A percentile compares a stretch with the other conserved stretches of the same genome.
phyloP scores from a whole-genome alignment of 2,113 vertebrate genomes.

The Nestor notabilis region DNA sequence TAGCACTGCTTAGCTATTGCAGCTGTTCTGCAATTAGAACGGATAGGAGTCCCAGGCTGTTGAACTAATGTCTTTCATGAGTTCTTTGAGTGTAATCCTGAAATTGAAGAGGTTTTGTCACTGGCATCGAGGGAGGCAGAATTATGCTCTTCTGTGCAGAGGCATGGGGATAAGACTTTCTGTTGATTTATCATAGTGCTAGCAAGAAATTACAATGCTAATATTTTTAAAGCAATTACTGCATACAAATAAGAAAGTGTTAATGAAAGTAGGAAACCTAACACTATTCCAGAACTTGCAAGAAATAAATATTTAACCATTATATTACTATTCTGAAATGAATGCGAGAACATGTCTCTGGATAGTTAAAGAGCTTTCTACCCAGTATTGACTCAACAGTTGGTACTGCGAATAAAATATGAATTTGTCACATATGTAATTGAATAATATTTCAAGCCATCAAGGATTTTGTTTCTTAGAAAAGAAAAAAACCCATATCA shows the following conservation, averaged over 20 bases:
- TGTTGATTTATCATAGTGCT: conserved; percentile 16
- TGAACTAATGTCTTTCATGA: background rate
- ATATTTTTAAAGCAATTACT: conserved; percentile 63
- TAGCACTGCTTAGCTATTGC: background rate
- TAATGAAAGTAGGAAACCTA: conserved; percentile 60
- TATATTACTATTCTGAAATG: conserved; percentile 60
- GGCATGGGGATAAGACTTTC: background rate
- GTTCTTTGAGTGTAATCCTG: background rate
- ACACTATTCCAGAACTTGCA: conserved; percentile 44
- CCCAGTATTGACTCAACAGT: background rate
- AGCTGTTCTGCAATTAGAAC: background rate
- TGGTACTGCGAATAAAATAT: background rate
- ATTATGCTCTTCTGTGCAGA: background rate
- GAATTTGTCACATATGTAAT: background rate
- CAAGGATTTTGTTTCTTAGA: conserved; percentile 20
- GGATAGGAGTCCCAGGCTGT: background rate
- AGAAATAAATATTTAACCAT: conserved; percentile 73
- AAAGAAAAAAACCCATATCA: background rate
- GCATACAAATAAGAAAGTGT: conserved; percentile 53
- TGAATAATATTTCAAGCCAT: conserved; percentile 48
- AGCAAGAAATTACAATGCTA: conserved; percentile 34
- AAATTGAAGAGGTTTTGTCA: conserved; percentile 17
- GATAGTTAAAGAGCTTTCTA: conserved; percentile 35
- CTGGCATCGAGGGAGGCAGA: background rate
- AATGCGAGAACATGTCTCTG: conserved; percentile 43